Conservation (phyloP, 2,888 invertebrate genomes). For the Idaea biselata region DNA sequence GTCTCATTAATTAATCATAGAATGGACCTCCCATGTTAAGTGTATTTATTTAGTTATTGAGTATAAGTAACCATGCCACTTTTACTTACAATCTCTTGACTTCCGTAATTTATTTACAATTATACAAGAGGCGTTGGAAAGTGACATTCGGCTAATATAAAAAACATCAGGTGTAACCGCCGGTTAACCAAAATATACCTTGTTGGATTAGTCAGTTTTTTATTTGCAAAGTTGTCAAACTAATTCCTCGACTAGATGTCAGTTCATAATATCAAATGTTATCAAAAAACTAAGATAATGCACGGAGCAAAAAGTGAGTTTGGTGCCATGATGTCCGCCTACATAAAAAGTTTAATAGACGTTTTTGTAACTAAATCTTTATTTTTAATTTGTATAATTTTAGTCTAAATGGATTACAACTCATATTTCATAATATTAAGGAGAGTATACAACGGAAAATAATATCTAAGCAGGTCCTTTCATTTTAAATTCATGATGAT, state of each 20-base stretch:
- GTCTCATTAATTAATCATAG: slow-evolving; percentile 46
- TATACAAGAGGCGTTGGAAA: slow-evolving; percentile 16
- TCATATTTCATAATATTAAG: neutral
- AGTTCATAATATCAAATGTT: neutral
- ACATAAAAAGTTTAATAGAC: neutral
- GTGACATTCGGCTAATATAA: neutral
- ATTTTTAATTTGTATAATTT: neutral
- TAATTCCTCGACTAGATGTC: slow-evolving; percentile 11
- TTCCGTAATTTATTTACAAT: slow-evolving; percentile 38
- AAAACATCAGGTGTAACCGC: neutral
- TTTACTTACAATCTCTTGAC: slow-evolving; percentile 47
- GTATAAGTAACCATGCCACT: slow-evolving; percentile 32
- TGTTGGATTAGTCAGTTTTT: slow-evolving; percentile 39
- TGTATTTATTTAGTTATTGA: slow-evolving; percentile 51
- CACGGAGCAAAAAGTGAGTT: neutral
- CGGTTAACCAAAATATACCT: slow-evolving; percentile 30
- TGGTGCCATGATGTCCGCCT: neutral
- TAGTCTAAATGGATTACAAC: neutral
- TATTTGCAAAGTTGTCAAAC: slow-evolving; percentile 21
- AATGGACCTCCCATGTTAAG: slow-evolving; percentile 50
- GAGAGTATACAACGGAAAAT: neutral
- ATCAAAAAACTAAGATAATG: neutral
- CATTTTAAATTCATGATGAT: too few species aligned
- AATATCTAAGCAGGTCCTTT: neutral
- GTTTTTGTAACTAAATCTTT: neutral